These are phyloP conservation scores for human (Homo sapiens) DNA, from an alignment of 2,113 vertebrate species.

Conservation along the genomic window GRCh38 chr1:187091001-187091500, in stretches of 20 bases:
- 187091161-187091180: not conserved
- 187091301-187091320: not conserved
- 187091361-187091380: not conserved
- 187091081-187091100: not conserved
- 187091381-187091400: not conserved
- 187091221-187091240: rapidly evolving
- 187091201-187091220: not conserved
- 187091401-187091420: not conserved
- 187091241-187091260: not conserved
- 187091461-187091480: not conserved
- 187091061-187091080: not conserved
- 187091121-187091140: not conserved
- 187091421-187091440: not conserved
- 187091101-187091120: not conserved
- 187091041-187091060: not conserved
- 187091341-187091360: not conserved
- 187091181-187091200: not conserved
- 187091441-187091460: not conserved
- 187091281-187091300: not conserved
- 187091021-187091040: not conserved
- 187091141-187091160: not conserved
- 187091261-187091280: too few relatives aligned
- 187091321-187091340: not conserved
- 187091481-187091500: not conserved
- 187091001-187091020: too few relatives aligned